These are phyloP conservation scores for Caenorhabditis elegans DNA, from an alignment of 1,140 invertebrate genomes.

Conservation along the genomic window DNA sequence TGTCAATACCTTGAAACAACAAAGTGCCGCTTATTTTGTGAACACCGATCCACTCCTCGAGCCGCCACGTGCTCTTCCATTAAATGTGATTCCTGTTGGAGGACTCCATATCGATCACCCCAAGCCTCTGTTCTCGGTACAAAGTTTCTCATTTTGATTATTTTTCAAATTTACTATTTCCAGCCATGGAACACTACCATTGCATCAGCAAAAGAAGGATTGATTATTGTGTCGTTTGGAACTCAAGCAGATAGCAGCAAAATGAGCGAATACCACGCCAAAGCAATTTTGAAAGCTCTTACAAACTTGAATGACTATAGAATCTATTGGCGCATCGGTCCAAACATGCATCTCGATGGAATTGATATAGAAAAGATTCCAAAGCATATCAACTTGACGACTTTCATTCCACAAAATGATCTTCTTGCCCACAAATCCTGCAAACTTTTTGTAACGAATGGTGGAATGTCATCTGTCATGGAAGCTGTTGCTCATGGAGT, in stretches of 20 bases:
- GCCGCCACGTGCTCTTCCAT: slow-evolving; percentile 39
- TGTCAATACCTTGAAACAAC: slow-evolving; percentile 56
- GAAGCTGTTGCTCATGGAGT: slow-evolving; percentile 62
- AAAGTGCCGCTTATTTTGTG: slow-evolving; percentile 58
- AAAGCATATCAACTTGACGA: slow-evolving; percentile 60
- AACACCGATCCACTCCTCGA: slow-evolving; percentile 62
- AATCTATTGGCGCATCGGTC: slow-evolving; percentile 62
- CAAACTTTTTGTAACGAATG: slow-evolving; percentile 60
- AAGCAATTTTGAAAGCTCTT: slow-evolving; percentile 54
- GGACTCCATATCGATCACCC: slow-evolving; percentile 60
- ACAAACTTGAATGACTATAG: slow-evolving; percentile 56
- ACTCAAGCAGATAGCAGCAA: slow-evolving; percentile 53
- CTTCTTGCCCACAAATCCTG: slow-evolving; percentile 59
- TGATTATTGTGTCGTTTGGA: slow-evolving; percentile 62
- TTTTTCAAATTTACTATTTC: neutral
- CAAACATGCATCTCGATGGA: slow-evolving; percentile 54
- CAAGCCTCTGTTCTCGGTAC: slow-evolving; percentile 60
- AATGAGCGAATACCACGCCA: slow-evolving; percentile 53
- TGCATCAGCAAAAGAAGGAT: slow-evolving; percentile 52
- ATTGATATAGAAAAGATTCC: slow-evolving; percentile 51
- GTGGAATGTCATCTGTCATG: slow-evolving; percentile 63
- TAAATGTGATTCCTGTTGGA: slow-evolving; percentile 59
- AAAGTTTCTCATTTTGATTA: neutral
- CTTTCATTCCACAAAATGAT: slow-evolving; percentile 65
- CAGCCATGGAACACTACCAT: slow-evolving; percentile 65